A percentile compares a stretch with the other conserved stretches of the same genome.
These are phyloP conservation scores for Chlorodrepanis virens DNA, from an alignment of 2,113 vertebrate species.

Conservation along the genomic window DNA sequence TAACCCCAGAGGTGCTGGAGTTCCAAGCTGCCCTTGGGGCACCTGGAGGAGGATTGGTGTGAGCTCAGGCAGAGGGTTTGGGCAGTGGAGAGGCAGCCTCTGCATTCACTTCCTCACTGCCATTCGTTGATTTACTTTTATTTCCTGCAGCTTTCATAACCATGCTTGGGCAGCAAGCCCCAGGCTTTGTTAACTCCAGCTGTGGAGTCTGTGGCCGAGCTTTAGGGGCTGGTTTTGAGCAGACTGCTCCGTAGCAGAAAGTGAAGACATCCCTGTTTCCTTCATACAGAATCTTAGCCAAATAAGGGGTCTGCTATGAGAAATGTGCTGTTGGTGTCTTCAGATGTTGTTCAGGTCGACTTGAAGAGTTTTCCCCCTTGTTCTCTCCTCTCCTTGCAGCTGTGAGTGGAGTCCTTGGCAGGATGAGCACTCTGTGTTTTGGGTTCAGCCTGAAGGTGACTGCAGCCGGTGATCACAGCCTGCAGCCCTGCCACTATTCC, in stretches of 20 bases:
- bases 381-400: background rate
- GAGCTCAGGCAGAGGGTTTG: background rate
- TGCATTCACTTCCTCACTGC: background rate
- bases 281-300: background rate
- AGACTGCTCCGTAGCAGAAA: background rate
- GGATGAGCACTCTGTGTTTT: background rate
- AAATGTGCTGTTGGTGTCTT: background rate
- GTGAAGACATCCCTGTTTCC: background rate
- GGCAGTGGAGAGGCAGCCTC: background rate
- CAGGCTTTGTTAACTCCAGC: background rate
- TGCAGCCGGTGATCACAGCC: background rate
- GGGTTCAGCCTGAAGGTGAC: background rate
- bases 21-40: background rate
- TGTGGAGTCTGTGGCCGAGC: background rate
- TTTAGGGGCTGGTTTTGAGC: background rate
- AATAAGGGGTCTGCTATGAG: background rate
- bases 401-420: background rate
- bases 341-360: background rate
- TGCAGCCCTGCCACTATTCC: accelerated
- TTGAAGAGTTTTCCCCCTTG: background rate
- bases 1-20: background rate
- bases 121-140: background rate
- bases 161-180: background rate
- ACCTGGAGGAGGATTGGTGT: background rate
- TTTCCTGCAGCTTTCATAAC: background rate